Evolutionary conservation across 2,888 invertebrate genomes (phyloP).

Genomic region (Dilophus febrilis): DNA sequence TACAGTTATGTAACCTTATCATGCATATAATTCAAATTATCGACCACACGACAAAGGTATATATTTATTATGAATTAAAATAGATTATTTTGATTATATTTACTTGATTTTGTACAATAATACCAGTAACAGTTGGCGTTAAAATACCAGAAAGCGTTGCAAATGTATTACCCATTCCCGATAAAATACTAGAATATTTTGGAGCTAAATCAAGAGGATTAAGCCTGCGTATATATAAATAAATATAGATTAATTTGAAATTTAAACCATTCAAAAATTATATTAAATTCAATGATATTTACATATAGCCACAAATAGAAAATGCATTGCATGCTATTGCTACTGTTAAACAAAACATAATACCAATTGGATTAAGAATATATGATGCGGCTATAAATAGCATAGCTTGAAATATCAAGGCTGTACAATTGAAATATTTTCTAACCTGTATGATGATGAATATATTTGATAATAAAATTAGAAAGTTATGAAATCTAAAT

Average conservation of each 20-base stretch:
- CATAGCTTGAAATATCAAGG: conserved; percentile 60
- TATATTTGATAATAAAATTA: no score
- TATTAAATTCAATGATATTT: no score
- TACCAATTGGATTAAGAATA: conserved; percentile 44
- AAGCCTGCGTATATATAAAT: no score
- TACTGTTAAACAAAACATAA: conserved; percentile 67
- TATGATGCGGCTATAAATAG: conserved; percentile 76
- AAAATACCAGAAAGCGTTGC: conserved; percentile 83
- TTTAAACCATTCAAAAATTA: no score
- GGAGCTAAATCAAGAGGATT: conserved; percentile 83
- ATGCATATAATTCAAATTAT: no score
- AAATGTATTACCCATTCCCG: conserved; percentile 82
- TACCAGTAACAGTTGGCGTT: conserved; percentile 69
- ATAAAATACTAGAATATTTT: conserved; percentile 74
- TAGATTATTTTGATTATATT: no score
- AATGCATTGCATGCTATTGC: conserved; percentile 84
- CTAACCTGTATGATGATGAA: conserved; percentile 18
- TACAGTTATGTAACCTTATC: no score
- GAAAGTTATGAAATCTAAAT: no score
- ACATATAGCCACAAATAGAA: conserved; percentile 84
- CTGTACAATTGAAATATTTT: conserved; percentile 54
- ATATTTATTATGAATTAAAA: no score
- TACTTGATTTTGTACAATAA: conserved; percentile 60
- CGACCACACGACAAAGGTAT: no score
- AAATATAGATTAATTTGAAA: no score